Evolutionary conservation across 1,140 invertebrate genomes (phyloP), one percentile per base, ranked within the genome.

Genomic region (Hyles vespertilio): DNA sequence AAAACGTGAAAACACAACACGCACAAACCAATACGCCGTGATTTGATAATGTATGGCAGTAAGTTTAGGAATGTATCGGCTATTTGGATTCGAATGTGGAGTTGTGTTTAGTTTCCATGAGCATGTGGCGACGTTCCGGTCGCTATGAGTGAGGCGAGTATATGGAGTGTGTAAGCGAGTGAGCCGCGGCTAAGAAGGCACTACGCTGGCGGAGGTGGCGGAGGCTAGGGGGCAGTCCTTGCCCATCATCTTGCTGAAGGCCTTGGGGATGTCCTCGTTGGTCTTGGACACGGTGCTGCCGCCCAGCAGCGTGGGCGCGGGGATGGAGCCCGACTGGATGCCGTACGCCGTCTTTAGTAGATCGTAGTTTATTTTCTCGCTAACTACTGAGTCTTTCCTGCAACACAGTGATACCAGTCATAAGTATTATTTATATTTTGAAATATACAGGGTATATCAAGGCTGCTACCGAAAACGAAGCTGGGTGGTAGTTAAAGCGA

Each of bases 351-450:
- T 93, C 72, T 93, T 94, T 48, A 99, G 78, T 34, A 99, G 87
- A 90, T 99, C 98, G 81, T 99, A 99, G 78, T 97, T 97, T 54
- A 99, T 98, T 59, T 91, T 89, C 67, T 99, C 96, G 3, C 92
- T 92, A 3, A 99, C 95, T 48, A 95, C 90, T 0, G 98, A 98
- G 87, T 99, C 98, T 77, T n/a, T 90, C 69, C 94, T 95, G 85
- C 36, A 62, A 22, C 22, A 22, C 22, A 22, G 22, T 22, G 22
- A 22, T 22, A 22, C 22, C 22, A 22, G 22, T 22, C 22, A 22
- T 22, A 22, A 22, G 22, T 22, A 22, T 22, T 22, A 22, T 22
- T 22, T 22, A 22, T 22, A 22, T 22, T 22, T 22, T 22, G 22
- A 22, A 22, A 22, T 22, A 22, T 22, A 22, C n/a, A n/a, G n/a